Percentiles rank a stretch among this genome's conserved stretches.
phyloP scores from a whole-genome alignment of 2,797 vertebrate genomes.

The Menidia menidia region DNA sequence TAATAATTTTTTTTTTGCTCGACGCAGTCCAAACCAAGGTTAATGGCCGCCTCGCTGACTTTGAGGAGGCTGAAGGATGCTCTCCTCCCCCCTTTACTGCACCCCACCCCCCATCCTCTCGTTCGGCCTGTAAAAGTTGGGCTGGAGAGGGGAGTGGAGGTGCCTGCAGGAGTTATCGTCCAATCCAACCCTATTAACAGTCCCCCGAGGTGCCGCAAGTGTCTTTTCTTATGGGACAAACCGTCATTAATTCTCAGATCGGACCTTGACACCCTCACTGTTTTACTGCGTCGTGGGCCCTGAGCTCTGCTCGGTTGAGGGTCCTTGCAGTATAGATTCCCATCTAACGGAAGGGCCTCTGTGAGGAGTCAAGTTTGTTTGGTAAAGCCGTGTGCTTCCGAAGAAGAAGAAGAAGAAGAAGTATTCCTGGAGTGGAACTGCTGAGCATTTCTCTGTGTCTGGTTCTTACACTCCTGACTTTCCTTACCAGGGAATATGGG shows the following conservation, averaged over 20 bases:
- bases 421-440: not conserved
- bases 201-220: constrained; percentile 75
- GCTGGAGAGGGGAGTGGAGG: constrained; percentile 59
- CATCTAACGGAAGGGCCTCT: constrained; percentile 69
- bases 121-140: constrained; percentile 76
- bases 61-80: constrained; percentile 78
- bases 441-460: not conserved
- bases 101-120: constrained; percentile 60
- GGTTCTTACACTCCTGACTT: not conserved
- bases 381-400: too few species aligned
- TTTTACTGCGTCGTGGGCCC: constrained; percentile 74
- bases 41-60: constrained; percentile 82
- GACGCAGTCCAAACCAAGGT: constrained; percentile 83
- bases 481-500: not conserved
- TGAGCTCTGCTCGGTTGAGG: constrained; percentile 68
- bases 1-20: constrained; percentile 81
- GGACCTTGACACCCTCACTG: constrained; percentile 74
- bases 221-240: constrained; percentile 72
- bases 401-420: not conserved
- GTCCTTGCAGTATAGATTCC: constrained; percentile 70
- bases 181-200: constrained; percentile 73
- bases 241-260: constrained; percentile 75
- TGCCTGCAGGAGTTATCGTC: constrained; percentile 78
- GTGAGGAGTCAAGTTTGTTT: constrained; percentile 63
- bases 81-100: constrained; percentile 42